phyloP scores from a whole-genome alignment of 2,888 invertebrate species.

The Lithophane semibrunnea region DNA sequence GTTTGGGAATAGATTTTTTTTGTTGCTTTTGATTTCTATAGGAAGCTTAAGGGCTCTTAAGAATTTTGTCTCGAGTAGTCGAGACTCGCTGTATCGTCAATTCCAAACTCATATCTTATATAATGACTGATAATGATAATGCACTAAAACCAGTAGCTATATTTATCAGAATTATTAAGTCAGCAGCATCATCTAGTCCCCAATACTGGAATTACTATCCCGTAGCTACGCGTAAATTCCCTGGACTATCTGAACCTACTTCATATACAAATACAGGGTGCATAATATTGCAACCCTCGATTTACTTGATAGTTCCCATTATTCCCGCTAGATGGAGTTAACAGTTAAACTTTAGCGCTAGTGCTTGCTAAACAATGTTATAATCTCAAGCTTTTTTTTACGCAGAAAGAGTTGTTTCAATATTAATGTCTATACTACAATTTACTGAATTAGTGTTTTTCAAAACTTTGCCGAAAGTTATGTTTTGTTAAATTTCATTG shows the following conservation, averaged over 20 bases:
- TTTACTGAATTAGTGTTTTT: not conserved
- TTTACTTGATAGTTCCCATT: constrained; percentile 21
- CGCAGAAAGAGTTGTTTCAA: not conserved
- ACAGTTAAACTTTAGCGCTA: not conserved
- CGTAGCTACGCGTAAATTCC: not conserved
- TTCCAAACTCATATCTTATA: not conserved
- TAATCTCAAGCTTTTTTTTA: not conserved
- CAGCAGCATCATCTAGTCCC: constrained; percentile 33
- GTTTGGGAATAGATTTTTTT: not conserved
- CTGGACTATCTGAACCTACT: not conserved
- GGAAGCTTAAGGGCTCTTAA: not conserved
- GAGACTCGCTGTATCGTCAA: not conserved
- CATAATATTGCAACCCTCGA: constrained; percentile 40
- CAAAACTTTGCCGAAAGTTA: not conserved
- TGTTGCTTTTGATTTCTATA: not conserved
- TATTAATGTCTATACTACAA: not conserved
- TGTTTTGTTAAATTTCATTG: not conserved
- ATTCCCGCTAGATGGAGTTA: constrained; percentile 43
- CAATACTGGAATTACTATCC: constrained; percentile 5
- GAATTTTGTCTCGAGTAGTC: no score
- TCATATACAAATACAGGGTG: constrained; percentile 12
- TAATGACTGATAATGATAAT: not conserved
- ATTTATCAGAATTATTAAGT: not conserved
- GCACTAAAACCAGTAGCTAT: not conserved
- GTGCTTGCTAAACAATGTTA: not conserved